Percentiles rank a stretch among this genome's conserved stretches.
phyloP scores from a whole-genome alignment of 2,888 invertebrate species.

The Gari tellinella region DNA sequence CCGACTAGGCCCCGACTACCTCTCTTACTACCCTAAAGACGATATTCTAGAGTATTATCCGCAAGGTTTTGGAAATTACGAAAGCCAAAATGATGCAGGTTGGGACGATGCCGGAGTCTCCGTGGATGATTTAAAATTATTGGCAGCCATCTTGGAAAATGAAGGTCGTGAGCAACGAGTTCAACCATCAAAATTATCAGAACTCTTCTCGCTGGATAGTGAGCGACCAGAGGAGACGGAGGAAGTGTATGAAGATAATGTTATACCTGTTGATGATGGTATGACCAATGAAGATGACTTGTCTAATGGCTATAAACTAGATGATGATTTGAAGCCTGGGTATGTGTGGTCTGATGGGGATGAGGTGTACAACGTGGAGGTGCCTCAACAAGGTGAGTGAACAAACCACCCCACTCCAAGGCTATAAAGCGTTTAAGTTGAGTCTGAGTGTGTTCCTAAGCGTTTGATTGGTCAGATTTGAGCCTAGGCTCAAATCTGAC shows the following conservation, averaged over 20 bases:
- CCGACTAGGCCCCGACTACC: constrained; percentile 19
- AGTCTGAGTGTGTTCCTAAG: too few species aligned
- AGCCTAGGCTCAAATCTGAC: too few species aligned
- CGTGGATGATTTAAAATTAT: constrained; percentile 32
- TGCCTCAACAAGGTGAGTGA: constrained; percentile 5
- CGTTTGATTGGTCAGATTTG: too few species aligned
- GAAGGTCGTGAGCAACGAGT: background rate
- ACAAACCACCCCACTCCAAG: too few species aligned
- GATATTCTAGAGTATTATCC: constrained; percentile 23
- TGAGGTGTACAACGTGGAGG: background rate
- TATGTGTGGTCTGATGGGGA: constrained; percentile 34
- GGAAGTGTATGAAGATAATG: constrained; percentile 11
- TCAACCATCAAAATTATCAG: constrained; percentile 33
- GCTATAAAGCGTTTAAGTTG: too few species aligned
- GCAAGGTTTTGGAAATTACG: too few species aligned
- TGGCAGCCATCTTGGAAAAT: background rate
- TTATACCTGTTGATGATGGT: too few species aligned
- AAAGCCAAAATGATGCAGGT: constrained; percentile 22
- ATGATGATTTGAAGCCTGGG: constrained; percentile 33
- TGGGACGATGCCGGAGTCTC: constrained; percentile 52
- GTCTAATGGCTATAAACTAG: constrained; percentile 3
- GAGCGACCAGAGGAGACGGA: background rate
- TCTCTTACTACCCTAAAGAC: constrained; percentile 45
- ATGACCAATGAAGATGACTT: too few species aligned
- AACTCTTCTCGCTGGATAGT: constrained; percentile 8